Evolutionary conservation across 2,113 vertebrate genomes (phyloP), one percentile per base, ranked within the genome.

Genomic region (Taurulus bubalis): DNA sequence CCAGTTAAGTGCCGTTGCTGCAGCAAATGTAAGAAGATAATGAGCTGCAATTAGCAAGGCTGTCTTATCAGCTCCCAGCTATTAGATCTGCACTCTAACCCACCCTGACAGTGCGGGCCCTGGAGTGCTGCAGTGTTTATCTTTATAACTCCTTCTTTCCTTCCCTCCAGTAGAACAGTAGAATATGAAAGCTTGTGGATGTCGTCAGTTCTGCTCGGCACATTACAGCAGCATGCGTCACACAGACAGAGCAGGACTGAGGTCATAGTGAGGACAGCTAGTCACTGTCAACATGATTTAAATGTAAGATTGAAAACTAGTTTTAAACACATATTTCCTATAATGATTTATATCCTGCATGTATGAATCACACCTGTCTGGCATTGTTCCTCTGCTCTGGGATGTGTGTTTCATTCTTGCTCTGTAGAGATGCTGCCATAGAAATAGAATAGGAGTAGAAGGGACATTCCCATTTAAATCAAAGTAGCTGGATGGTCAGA

Each of bases 11-110:
- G 56, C 36, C 45, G 51, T 75, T 65, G 69, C 79, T 67, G 63
- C 62, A 40, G 70, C 71, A 45, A 67, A 84, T 68, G 77, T 65
- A 62, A 51, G 49, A 70, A 66, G 69, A 65, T 83, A 85, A 83
- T 74, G 64, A 85, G 79, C 36, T 15, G 47, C 82, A 80, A 89
- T 87, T 87, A 85, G 68, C 79, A 47, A 75, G 45, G 85, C 56
- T 69, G 82, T 80, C 83, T 76, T 59, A 83, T 83, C 66, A 45
- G 76, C 72, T 85, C 28, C 59, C 38, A 75, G 68, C 62, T 77
- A 87, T 79, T 62, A 79, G 67, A 82, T 70, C 47, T 84, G 81
- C 71, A 58, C 71, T 66, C 71, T 72, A 79, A 87, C 79, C 71
- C 68, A 26, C 32, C 47, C 75, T 70, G 79, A 78, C 75, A 82